Evolutionary conservation across 2,113 vertebrate genomes (phyloP).

Genomic region (Anguilla rostrata): DNA sequence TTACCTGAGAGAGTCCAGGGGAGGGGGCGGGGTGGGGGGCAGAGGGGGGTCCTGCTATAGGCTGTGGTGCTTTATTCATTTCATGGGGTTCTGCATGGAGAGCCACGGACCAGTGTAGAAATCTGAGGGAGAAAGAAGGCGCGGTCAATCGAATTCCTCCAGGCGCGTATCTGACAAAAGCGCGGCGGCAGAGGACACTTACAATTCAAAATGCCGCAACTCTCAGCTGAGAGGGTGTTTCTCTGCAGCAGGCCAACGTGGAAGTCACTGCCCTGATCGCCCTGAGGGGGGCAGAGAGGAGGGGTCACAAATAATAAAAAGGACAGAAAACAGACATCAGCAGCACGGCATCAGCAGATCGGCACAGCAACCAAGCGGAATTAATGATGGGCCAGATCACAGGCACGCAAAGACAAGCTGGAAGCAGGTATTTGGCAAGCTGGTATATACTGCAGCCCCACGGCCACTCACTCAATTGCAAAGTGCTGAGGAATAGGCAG

Average conservation of each 20-base stretch:
- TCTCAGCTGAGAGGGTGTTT: not conserved
- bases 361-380: not conserved
- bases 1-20: slow-evolving; percentile 94
- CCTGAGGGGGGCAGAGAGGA: slow-evolving; percentile 19
- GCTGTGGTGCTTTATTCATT: slow-evolving; percentile 99
- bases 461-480: not conserved
- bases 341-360: not conserved
- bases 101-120: slow-evolving; percentile 69
- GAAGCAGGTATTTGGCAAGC: not conserved
- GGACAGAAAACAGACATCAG: not conserved
- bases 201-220: not conserved
- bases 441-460: not conserved
- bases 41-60: slow-evolving; percentile 89
- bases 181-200: not conserved
- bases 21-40: slow-evolving; percentile 92
- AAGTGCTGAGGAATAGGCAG: not conserved
- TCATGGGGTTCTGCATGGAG: slow-evolving; percentile 96
- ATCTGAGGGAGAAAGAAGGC: slow-evolving; percentile 41
- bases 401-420: not conserved
- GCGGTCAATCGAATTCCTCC: too few species aligned
- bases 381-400: not conserved
- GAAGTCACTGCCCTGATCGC: slow-evolving; percentile 4
- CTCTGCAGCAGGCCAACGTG: not conserved
- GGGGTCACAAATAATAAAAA: not conserved
- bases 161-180: too few species aligned